These are phyloP conservation scores for Lordiphosa stackelbergi DNA, from an alignment of 1,140 invertebrate genomes.

Conservation along the genomic window DNA sequence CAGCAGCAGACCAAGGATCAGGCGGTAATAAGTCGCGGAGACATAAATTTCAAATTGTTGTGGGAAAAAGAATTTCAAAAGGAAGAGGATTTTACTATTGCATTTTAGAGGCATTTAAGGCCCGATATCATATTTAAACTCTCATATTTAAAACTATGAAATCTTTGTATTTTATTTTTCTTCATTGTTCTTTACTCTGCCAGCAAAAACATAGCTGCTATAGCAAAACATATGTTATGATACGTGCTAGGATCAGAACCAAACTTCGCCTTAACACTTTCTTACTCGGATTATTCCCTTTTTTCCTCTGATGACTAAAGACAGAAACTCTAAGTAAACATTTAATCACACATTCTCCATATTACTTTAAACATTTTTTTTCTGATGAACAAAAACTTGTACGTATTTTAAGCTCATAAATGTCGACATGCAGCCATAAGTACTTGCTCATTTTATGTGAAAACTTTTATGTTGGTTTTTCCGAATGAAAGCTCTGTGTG, in stretches of 20 bases:
- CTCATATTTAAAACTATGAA: too few relatives aligned
- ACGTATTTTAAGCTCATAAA: conserved; percentile 37
- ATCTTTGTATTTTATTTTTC: too few relatives aligned
- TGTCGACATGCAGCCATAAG: conserved; percentile 30
- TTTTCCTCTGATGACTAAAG: too few relatives aligned
- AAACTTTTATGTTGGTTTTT: conserved; percentile 40
- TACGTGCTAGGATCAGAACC: too few relatives aligned
- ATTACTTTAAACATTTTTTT: neutral
- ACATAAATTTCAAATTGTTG: conserved; percentile 37
- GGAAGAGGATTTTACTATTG: conserved; percentile 7
- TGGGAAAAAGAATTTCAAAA: conserved; percentile 50
- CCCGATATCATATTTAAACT: too few relatives aligned
- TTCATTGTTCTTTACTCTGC: too few relatives aligned
- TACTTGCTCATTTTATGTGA: conserved; percentile 6
- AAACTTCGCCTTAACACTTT: too few relatives aligned
- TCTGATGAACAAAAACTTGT: conserved; percentile 1
- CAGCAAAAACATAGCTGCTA: too few relatives aligned
- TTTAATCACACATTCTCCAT: too few relatives aligned
- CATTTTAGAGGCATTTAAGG: neutral
- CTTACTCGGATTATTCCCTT: too few relatives aligned
- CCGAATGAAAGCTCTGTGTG: conserved; percentile 14
- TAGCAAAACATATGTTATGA: too few relatives aligned
- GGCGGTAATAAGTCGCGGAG: conserved; percentile 14
- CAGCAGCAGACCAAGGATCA: neutral
- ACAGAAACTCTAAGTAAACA: too few relatives aligned